Conservation (phyloP, 23 tunicate genomes). For the Oikopleura vanhoeffeni region DNA sequence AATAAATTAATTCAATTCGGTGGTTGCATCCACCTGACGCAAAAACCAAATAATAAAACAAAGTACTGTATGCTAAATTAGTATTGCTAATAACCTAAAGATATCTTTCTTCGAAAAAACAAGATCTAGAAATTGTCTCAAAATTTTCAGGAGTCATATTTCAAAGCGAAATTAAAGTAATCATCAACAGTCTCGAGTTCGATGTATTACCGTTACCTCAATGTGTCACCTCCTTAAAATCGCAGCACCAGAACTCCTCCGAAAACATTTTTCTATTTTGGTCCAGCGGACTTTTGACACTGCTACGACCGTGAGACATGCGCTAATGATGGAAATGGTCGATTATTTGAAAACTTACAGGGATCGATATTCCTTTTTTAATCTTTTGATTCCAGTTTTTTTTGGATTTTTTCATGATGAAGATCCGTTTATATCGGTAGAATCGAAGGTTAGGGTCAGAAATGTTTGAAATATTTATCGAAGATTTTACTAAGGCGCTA, state of each 20-base stretch:
- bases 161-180: too few relatives aligned
- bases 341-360: slow-evolving; percentile 7
- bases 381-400: background rate
- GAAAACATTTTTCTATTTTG: background rate
- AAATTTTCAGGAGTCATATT: too few relatives aligned
- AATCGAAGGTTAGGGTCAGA: too few relatives aligned
- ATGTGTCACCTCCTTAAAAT: background rate
- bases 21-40: too few relatives aligned
- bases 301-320: background rate
- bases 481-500: too few relatives aligned
- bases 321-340: background rate
- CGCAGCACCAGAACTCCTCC: background rate
- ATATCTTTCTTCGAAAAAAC: too few relatives aligned
- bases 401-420: slow-evolving; percentile 1
- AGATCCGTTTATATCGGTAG: background rate
- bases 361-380: slow-evolving; percentile 13
- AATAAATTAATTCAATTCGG: too few relatives aligned
- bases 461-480: too few relatives aligned
- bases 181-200: slow-evolving; percentile 4
- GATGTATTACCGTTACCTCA: background rate
- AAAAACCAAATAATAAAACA: too few relatives aligned
- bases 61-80: too few relatives aligned
- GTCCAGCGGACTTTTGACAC: background rate
- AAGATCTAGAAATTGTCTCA: too few relatives aligned
- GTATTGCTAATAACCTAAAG: too few relatives aligned